Evolutionary conservation across 2,113 vertebrate species (phyloP).

Genomic region (Morone chrysops): DNA sequence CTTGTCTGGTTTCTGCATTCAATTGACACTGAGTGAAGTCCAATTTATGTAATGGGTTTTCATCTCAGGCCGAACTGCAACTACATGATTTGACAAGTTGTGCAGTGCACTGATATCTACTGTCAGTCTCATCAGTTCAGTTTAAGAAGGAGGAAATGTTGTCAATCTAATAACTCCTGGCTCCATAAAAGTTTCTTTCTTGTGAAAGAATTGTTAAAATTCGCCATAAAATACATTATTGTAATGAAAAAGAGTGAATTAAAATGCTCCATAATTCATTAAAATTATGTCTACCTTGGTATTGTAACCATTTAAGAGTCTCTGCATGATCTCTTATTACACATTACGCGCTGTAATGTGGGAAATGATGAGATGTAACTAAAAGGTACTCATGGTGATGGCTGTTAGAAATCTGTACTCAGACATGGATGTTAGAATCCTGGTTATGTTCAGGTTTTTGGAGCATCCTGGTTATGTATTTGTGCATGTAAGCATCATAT

Average conservation of each 20-base stretch:
- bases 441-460: background rate
- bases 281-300: background rate
- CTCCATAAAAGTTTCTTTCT: too few species aligned
- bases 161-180: too few species aligned
- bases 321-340: background rate
- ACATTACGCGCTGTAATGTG: background rate
- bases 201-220: too few species aligned
- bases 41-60: slow-evolving; percentile 4
- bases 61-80: background rate
- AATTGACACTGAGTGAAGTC: background rate
- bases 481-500: background rate
- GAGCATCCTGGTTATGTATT: background rate
- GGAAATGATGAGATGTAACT: background rate
- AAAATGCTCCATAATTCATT: background rate
- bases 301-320: background rate
- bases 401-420: background rate
- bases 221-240: too few species aligned
- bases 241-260: background rate
- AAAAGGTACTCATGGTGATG: background rate
- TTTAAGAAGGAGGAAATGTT: too few species aligned
- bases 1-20: slow-evolving; percentile 5
- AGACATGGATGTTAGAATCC: background rate
- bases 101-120: too few species aligned
- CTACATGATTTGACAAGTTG: too few species aligned
- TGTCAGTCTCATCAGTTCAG: too few species aligned